Base-by-base conservation (phyloP, 30 jellyfish, hydroid and myxozoan species). In the Haliclystus octoradiatus region DNA sequence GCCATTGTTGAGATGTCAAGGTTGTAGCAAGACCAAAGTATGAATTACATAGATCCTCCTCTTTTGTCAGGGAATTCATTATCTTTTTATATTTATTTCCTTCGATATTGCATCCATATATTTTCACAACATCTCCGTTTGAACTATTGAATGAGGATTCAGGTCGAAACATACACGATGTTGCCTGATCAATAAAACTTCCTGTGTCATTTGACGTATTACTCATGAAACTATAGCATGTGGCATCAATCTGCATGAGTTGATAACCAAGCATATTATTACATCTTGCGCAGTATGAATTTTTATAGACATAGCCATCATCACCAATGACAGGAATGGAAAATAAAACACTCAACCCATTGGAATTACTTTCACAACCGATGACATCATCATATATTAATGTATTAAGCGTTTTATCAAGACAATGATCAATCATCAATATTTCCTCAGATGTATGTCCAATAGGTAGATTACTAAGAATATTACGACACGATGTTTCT, bases 281-380 rank as follows among this genome's bases (percentile, higher is more conserved):
- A 28, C 69, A 57, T 57, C 31, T 15, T 12, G 69, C 69, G 69
- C 69, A 57, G 31, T 13, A 25, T 15, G 69, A 57, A 27, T 57
- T 57, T 27, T 25, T 57, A 28, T 57, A 57, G 31, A 57, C 27
- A 57, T 57, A 57, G 22, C 69, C 69, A 57, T 23, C 24, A 12
- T 28, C 29, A 25, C 69, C 69, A 57, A 57, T 23, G 15, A 57
- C 69, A 19, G 69, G 69, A 15, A 57, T 12, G 33, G 29, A 19
- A 15, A 13, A 57, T 13, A 19, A 13, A 19, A 57, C 27, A 25
- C 29, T 19, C 12, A 27, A 57, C 22, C 15, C 22, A 49, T 49
- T 49, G 15, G 22, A 14, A 49, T 19, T 19, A 49, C 22, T 49
- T 23, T 14, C 22, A 0, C 62, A 49, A 49, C 62, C 62, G 22